Base-by-base conservation (phyloP, 2,797 vertebrate genomes). In the Peromyscus nudipes region DNA sequence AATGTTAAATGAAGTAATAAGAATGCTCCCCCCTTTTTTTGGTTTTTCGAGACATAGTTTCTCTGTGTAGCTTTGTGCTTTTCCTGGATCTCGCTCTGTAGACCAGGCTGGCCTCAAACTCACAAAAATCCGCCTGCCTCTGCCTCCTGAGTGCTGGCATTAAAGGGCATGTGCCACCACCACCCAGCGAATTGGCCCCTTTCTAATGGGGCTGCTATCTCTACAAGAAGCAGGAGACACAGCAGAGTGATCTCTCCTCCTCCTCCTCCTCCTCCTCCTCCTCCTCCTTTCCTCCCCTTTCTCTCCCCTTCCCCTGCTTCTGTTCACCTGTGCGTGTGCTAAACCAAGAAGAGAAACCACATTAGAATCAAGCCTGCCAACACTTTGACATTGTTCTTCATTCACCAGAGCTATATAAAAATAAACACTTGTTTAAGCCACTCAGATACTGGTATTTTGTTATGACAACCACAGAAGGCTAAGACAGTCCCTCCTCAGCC, bases 171-270 rank as follows among this genome's bases (percentile, higher is more conserved):
- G 49, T 12, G 9, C 49, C 49, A 49, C 49, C 49, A 49, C 49
- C 49, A 2, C 49, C 49, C 49, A 49, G 49, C 11, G 11, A 49
- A 49, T 65, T 23, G 12, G 19, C 9, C 25, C 55, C 11, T 81
- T 37, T 49, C 17, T 52, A 76, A 81, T 3, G 90, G 4, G n/a
- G 80, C 13, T 80, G 46, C 6, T 75, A 13, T 81, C 25, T 62
- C 75, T 67, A 77, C 23, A 89, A 89, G 43, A 95, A 43, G 60
- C 64, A 96, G 31, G 52, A 91, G 27, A 64, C 40, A 75, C 11
- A 37, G 29, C 62, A 67, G n/a, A 37, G 46, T 52, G 1, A 5
- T 57, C 3, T 34, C 27, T 40, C 4, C 21, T 14, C 34, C 19
- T 13, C 76, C 12, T 52, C n/a, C 64, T 6, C 29, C 27, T 29